A percentile compares a stretch with the other conserved stretches of the same genome.
Evolutionary conservation across 2,888 invertebrate genomes (phyloP).

Genomic region (Proisotoma minuta): DNA sequence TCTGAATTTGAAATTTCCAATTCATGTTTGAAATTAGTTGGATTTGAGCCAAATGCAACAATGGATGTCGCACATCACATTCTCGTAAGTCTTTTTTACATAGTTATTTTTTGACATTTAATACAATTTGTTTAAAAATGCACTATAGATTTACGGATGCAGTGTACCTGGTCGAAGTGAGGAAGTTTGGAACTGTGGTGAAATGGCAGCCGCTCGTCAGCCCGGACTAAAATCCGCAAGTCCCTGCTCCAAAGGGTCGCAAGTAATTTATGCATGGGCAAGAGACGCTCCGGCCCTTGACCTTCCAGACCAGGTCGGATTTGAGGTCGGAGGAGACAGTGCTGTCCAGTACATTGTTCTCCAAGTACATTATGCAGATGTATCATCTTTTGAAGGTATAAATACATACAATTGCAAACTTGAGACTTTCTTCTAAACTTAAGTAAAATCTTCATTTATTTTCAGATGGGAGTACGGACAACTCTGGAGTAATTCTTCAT

Average conservation of each 20-base stretch:
- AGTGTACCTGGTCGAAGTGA: constrained; percentile 68
- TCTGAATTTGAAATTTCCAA: not conserved
- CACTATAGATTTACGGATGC: constrained; percentile 70
- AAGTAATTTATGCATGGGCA: constrained; percentile 94
- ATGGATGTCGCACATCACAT: constrained; percentile 91
- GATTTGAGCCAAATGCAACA: constrained; percentile 85
- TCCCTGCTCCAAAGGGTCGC: constrained; percentile 65
- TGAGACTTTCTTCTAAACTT: not conserved
- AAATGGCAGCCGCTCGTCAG: constrained; percentile 66
- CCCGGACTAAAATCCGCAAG: constrained; percentile 58
- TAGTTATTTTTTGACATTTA: too few relatives aligned
- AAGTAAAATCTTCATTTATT: too few relatives aligned
- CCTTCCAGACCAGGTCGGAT: constrained; percentile 83
- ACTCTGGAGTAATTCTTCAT: constrained; percentile 75
- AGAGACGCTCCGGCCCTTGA: constrained; percentile 77
- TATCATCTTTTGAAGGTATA: constrained; percentile 47
- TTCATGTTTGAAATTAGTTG: constrained; percentile 60
- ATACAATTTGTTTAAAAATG: not conserved
- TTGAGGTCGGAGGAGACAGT: constrained; percentile 79
- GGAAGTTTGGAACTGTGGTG: constrained; percentile 85
- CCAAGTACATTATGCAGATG: constrained; percentile 81
- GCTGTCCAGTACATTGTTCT: constrained; percentile 82
- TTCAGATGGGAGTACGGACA: constrained; percentile 71
- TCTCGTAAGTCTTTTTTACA: constrained; percentile 58
- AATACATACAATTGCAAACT: not conserved